Evolutionary conservation across 2,113 vertebrate species (phyloP).

Genomic region (Tragelaphus buxtoni): DNA sequence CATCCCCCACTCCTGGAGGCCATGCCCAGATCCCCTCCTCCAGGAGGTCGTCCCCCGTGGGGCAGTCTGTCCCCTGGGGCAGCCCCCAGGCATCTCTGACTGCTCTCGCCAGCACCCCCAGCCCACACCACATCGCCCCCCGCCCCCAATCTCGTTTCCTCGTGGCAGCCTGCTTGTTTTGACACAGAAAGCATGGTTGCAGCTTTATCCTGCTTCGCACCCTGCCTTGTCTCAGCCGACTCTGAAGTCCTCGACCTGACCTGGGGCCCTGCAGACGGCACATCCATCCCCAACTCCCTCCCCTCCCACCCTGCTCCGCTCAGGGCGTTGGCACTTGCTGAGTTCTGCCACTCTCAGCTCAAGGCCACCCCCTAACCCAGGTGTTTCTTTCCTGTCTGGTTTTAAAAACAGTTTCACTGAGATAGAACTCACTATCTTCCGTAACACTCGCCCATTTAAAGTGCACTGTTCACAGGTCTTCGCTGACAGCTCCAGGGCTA

Average conservation of each 20-base stretch:
- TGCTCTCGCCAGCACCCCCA: fast-evolving
- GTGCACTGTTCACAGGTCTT: background rate
- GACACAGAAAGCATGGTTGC: background rate
- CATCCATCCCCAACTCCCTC: background rate
- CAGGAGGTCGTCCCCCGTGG: background rate
- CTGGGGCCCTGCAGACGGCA: fast-evolving
- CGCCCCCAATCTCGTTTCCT: background rate
- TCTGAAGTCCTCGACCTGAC: background rate
- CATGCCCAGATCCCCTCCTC: background rate
- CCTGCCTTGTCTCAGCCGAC: background rate
- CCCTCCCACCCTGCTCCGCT: background rate
- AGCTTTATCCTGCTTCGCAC: background rate
- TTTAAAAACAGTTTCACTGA: background rate
- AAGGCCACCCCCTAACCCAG: background rate
- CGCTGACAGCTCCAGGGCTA: background rate
- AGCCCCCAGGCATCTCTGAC: background rate
- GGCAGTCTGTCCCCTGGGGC: background rate
- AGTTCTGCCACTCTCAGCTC: background rate
- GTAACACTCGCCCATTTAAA: background rate
- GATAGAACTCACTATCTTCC: background rate
- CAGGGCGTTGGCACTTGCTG: background rate
- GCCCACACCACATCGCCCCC: background rate
- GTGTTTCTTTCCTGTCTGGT: background rate
- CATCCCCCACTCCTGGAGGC: background rate
- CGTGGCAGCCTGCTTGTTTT: background rate